These are phyloP conservation scores for Scotopteryx bipunctaria DNA, from an alignment of 2,888 invertebrate genomes.

Conservation along the genomic window DNA sequence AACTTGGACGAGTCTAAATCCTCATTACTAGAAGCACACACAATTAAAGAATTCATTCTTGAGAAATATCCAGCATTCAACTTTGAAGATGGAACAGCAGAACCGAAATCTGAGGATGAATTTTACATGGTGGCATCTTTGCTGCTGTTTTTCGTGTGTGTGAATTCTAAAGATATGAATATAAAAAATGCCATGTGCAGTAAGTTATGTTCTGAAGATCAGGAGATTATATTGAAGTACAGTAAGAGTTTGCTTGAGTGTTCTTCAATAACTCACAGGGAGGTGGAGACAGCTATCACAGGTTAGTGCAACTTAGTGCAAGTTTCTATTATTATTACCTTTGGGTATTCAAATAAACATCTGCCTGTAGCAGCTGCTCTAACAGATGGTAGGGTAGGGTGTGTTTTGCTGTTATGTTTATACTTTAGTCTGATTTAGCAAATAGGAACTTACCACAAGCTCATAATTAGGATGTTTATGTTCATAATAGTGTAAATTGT, in stretches of 20 bases:
- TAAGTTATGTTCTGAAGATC: constrained; percentile 75
- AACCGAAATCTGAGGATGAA: constrained; percentile 58
- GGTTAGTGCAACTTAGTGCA: constrained; percentile 49
- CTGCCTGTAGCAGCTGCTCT: constrained; percentile 25
- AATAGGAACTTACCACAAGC: background rate
- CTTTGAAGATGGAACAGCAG: constrained; percentile 63
- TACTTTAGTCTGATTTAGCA: constrained; percentile 1
- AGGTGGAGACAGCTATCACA: constrained; percentile 71
- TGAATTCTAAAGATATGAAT: constrained; percentile 78
- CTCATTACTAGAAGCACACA: constrained; percentile 64
- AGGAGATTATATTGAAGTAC: constrained; percentile 80
- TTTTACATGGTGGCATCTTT: constrained; percentile 75
- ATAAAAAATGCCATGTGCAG: constrained; percentile 83
- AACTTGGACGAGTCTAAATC: constrained; percentile 73
- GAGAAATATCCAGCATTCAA: constrained; percentile 80
- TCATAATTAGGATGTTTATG: too few relatives aligned
- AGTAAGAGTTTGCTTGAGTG: constrained; percentile 79
- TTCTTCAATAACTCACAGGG: constrained; percentile 62
- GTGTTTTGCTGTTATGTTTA: constrained; percentile 7
- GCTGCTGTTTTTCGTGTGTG: constrained; percentile 78
- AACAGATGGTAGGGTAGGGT: constrained; percentile 17
- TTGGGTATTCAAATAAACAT: constrained; percentile 11
- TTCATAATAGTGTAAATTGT: too few relatives aligned
- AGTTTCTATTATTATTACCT: constrained; percentile 21
- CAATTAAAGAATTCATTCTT: constrained; percentile 64